A percentile compares a stretch with the other conserved stretches of the same genome.
Conservation (phyloP, 2,888 invertebrate genomes). For the Rhodophaea formosa region DNA sequence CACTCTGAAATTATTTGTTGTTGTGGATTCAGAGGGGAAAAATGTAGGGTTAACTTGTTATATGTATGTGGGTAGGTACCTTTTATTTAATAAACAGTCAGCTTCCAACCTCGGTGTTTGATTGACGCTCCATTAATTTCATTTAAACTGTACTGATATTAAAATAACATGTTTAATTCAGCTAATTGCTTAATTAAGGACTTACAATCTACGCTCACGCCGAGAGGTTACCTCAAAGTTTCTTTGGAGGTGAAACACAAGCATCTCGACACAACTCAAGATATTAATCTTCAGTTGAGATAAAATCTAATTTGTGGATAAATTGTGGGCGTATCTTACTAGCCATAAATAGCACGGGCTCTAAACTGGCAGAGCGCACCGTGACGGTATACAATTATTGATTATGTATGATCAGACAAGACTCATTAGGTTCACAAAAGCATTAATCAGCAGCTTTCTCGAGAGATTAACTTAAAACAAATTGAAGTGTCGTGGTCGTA, state of each 20-base stretch:
- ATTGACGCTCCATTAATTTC: no score
- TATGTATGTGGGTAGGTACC: no score
- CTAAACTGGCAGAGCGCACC: conserved; percentile 30
- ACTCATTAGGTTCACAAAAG: conserved; percentile 67
- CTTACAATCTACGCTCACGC: neutral
- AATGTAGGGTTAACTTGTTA: neutral
- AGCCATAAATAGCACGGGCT: conserved; percentile 26
- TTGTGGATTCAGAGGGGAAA: neutral
- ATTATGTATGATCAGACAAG: conserved; percentile 58
- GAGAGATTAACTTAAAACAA: conserved; percentile 70
- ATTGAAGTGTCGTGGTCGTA: conserved; percentile 52
- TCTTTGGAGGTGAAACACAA: neutral
- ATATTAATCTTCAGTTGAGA: conserved; percentile 12
- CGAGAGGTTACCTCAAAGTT: neutral
- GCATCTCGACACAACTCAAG: conserved; percentile 1
- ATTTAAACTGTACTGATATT: neutral
- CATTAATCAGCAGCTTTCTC: conserved; percentile 69
- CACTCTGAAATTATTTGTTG: no score
- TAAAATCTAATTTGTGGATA: conserved; percentile 29
- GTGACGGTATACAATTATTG: conserved; percentile 53
- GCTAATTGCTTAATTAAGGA: neutral
- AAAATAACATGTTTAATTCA: neutral
- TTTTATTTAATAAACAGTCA: no score
- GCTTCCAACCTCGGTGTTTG: no score
- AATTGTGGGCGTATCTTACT: conserved; percentile 40